A percentile compares a stretch with the other conserved stretches of the same genome.
Evolutionary conservation across 2,888 invertebrate species (phyloP).

Genomic region (Himalopsyche tibetana): DNA sequence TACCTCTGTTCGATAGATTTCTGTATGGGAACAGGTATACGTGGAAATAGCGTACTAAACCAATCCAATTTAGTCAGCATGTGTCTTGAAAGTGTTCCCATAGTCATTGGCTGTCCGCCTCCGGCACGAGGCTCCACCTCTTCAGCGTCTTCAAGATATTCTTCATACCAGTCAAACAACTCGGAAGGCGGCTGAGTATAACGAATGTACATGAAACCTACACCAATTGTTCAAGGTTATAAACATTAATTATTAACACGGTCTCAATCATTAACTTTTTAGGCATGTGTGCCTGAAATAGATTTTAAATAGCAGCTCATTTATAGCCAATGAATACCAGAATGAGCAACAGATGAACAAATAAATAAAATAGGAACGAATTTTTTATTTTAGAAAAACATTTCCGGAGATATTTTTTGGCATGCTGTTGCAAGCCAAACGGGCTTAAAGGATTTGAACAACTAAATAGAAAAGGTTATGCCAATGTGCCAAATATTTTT

Average conservation of each 20-base stretch:
- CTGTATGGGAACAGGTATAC: conserved; percentile 98
- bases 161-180: conserved; percentile 97
- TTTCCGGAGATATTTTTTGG: too few relatives aligned
- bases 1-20: conserved; percentile 90
- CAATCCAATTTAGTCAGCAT: conserved; percentile 98
- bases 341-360: too few relatives aligned
- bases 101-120: conserved; percentile 93
- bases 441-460: too few relatives aligned
- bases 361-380: too few relatives aligned
- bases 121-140: conserved; percentile 78
- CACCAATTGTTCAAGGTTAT: conserved; percentile 52
- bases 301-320: too few relatives aligned
- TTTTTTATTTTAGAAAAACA: too few relatives aligned
- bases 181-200: conserved; percentile 98
- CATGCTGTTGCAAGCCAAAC: too few relatives aligned
- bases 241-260: background rate
- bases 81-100: conserved; percentile 94
- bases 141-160: conserved; percentile 97
- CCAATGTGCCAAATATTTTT: too few relatives aligned
- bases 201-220: conserved; percentile 87
- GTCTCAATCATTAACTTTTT: too few relatives aligned
- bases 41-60: conserved; percentile 98
- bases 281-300: too few relatives aligned
- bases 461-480: too few relatives aligned
- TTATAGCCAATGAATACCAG: too few relatives aligned